These are phyloP conservation scores for Sminthurinus signatus DNA, from an alignment of 1,140 invertebrate species.

Conservation along the genomic window DNA sequence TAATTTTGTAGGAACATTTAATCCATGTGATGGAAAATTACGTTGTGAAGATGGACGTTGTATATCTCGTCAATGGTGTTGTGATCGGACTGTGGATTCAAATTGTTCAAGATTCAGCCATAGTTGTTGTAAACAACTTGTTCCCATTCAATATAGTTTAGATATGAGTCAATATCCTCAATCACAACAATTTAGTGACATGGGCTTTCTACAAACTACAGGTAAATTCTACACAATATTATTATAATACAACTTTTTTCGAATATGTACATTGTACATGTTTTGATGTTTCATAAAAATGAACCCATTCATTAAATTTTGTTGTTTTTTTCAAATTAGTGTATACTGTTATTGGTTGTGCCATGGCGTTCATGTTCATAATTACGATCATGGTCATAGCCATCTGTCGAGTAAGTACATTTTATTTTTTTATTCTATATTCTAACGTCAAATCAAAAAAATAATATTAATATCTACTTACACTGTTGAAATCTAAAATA, in stretches of 20 bases:
- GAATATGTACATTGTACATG: too few relatives aligned
- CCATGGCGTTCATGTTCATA: slow-evolving; percentile 49
- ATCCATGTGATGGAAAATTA: slow-evolving; percentile 51
- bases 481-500: too few relatives aligned
- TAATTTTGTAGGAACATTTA: slow-evolving; percentile 5
- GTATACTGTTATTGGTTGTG: slow-evolving; percentile 46
- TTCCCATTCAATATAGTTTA: slow-evolving; percentile 16
- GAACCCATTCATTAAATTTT: too few relatives aligned
- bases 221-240: too few relatives aligned
- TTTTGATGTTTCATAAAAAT: too few relatives aligned
- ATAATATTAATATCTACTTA: too few relatives aligned
- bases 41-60: slow-evolving; percentile 50
- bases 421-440: too few relatives aligned
- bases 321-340: too few relatives aligned
- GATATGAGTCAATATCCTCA: slow-evolving; percentile 42
- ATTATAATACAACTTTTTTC: too few relatives aligned
- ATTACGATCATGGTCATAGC: slow-evolving; percentile 48
- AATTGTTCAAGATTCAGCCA: slow-evolving; percentile 47
- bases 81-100: slow-evolving; percentile 47
- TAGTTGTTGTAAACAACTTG: slow-evolving; percentile 42
- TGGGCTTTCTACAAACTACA: slow-evolving; percentile 48
- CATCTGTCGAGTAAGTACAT: too few relatives aligned
- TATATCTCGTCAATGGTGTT: slow-evolving; percentile 51
- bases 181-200: slow-evolving; percentile 44
- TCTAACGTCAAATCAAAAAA: too few relatives aligned